Evolutionary conservation across 92 coral and sea anemone species (phyloP), one percentile per base, ranked within the genome.

Genomic region (Siderastrea radians): DNA sequence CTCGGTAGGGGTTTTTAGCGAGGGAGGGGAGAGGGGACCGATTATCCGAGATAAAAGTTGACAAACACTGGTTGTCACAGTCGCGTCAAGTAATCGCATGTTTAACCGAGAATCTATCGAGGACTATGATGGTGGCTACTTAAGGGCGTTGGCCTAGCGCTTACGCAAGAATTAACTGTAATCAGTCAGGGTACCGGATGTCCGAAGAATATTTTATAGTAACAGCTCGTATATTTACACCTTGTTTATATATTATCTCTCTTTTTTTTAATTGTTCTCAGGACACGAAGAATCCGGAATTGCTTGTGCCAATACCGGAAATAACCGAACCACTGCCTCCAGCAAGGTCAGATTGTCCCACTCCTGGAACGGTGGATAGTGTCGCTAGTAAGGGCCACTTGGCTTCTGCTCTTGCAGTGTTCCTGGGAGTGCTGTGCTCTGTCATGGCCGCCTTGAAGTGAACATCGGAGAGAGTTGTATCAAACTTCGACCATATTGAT

Each of bases 241-340:
- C 38, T 26, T 26, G 3, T 67, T 43, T 43, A 67, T n/a, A 38
- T 49, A 38, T 75, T 17, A 10, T 75, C 8, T 17, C 1, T 17
- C 8, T 55, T 54, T 43, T 14, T 75, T 26, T 53, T 45, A 26
- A 26, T 26, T 26, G 15, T 19, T 47, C 19, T 11, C 64, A 75
- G 80, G 80, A 75, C 80, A 38, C 80, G 45, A 57, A 38, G 65
- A 57, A 75, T 55, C 66, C 80, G 11, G 16, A 57, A n/a, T 43
- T 54, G 50, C 58, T n/a, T 14, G 80, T 75, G 60, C 80, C 80
- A 47, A 57, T 75, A 55, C 66, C 6, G 38, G 38, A 26, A 26
- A 26, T 26, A 26, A 26, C 38, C 38, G 38, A 26, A 26, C 38
- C 38, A 0, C 80, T 75, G 1, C 66, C 66, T 4, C 38, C 80